Conservation (phyloP, 1,140 invertebrate species). For the Pseudomyrmex concolor region DNA sequence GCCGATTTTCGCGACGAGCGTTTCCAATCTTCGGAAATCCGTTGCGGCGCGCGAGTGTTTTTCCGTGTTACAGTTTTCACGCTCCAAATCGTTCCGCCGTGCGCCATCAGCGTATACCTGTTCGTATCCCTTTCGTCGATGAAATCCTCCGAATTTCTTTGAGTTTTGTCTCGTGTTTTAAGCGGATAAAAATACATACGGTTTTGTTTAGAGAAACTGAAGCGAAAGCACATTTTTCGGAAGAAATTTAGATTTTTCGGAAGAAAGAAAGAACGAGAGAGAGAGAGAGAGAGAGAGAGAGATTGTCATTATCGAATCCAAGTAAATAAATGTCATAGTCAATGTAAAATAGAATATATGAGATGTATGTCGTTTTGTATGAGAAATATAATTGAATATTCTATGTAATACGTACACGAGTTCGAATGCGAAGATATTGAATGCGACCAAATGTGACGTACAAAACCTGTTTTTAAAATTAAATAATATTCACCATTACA, state of each 20-base stretch:
- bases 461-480: too few relatives aligned
- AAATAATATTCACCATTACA: too few relatives aligned
- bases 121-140: not conserved
- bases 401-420: too few relatives aligned
- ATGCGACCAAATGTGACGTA: too few relatives aligned
- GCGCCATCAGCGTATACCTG: conserved; percentile 15
- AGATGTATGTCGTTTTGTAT: too few relatives aligned
- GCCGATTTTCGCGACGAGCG: conserved; percentile 21
- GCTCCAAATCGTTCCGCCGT: conserved; percentile 52
- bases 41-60: conserved; percentile 31
- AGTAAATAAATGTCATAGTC: not conserved
- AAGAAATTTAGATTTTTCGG: not conserved
- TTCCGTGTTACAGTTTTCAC: conserved; percentile 53
- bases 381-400: too few relatives aligned
- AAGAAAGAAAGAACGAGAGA: not conserved
- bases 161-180: conserved; percentile 20
- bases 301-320: not conserved
- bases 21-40: conserved; percentile 37
- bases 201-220: not conserved
- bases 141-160: conserved; percentile 48
- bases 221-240: conserved; percentile 5
- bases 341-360: too few relatives aligned
- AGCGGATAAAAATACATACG: conserved; percentile 7
- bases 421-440: too few relatives aligned
- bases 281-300: too few relatives aligned